phyloP scores from a whole-genome alignment of 2,888 invertebrate genomes.

The Drosophila meridionalis region DNA sequence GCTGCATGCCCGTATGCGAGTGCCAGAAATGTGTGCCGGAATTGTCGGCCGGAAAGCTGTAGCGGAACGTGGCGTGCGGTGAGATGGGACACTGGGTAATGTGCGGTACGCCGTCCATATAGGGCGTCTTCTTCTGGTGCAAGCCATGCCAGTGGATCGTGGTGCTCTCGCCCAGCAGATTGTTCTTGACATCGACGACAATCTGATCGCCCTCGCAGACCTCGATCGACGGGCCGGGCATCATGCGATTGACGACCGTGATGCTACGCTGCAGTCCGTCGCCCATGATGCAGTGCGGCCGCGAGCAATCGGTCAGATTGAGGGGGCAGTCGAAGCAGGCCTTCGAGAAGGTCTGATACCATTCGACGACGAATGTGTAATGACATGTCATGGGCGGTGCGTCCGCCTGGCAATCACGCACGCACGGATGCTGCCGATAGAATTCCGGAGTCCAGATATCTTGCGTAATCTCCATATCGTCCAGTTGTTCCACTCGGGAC shows the following conservation, averaged over 20 bases:
- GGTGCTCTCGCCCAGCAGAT: constrained; percentile 91
- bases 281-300: constrained; percentile 92
- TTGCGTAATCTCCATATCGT: constrained; percentile 32
- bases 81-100: constrained; percentile 94
- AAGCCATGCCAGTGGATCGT: constrained; percentile 97
- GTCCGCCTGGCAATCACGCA: constrained; percentile 87
- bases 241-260: constrained; percentile 92
- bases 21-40: constrained; percentile 95
- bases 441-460: constrained; percentile 81
- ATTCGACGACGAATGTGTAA: constrained; percentile 88
- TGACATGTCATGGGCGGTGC: constrained; percentile 87
- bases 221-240: constrained; percentile 95
- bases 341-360: constrained; percentile 94
- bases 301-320: constrained; percentile 90
- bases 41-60: constrained; percentile 90
- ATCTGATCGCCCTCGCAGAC: constrained; percentile 94
- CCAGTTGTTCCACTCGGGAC: constrained; percentile 40
- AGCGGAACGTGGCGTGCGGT: constrained; percentile 91
- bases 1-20: constrained; percentile 92
- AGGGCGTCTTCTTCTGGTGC: constrained; percentile 91
- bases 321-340: constrained; percentile 94
- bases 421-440: constrained; percentile 86
- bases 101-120: constrained; percentile 95
- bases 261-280: constrained; percentile 92
- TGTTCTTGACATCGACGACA: constrained; percentile 93